phyloP scores from a whole-genome alignment of 2,797 vertebrate species.

The Anabacerthia variegaticeps region DNA sequence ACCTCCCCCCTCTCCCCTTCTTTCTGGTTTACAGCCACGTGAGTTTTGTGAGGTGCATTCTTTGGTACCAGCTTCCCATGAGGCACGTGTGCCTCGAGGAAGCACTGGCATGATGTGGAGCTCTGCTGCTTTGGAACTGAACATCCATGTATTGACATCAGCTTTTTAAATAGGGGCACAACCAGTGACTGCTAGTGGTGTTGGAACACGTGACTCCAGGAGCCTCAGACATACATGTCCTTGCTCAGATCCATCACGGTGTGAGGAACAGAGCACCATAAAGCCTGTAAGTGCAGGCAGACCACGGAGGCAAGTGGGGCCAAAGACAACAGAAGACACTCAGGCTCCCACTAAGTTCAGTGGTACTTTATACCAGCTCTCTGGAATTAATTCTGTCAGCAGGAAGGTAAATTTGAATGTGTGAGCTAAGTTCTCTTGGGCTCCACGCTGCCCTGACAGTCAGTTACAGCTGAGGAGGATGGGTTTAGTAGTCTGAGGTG shows the following conservation, averaged over 20 bases:
- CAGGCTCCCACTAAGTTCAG: neutral
- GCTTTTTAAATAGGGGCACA: neutral
- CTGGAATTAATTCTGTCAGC: neutral
- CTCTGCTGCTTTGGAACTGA: neutral
- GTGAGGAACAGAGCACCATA: neutral
- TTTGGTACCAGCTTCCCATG: neutral
- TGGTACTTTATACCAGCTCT: neutral
- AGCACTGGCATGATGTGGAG: neutral
- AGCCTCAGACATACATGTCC: neutral
- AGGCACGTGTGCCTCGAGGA: accelerated
- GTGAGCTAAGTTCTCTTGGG: neutral
- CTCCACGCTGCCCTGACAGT: accelerated
- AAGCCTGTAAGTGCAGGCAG: neutral
- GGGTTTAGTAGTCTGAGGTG: neutral
- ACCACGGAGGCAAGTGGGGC: neutral
- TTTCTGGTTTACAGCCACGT: neutral
- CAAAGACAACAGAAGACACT: neutral
- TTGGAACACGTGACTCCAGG: neutral
- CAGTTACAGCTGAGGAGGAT: neutral
- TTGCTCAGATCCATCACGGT: neutral
- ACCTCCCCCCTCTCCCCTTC: neutral
- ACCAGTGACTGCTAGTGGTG: neutral
- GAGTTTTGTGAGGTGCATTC: neutral
- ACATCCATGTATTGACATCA: neutral
- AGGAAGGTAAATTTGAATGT: neutral